phyloP scores from a whole-genome alignment of 2,888 invertebrate genomes.

The Phyllotreta cruciferae region DNA sequence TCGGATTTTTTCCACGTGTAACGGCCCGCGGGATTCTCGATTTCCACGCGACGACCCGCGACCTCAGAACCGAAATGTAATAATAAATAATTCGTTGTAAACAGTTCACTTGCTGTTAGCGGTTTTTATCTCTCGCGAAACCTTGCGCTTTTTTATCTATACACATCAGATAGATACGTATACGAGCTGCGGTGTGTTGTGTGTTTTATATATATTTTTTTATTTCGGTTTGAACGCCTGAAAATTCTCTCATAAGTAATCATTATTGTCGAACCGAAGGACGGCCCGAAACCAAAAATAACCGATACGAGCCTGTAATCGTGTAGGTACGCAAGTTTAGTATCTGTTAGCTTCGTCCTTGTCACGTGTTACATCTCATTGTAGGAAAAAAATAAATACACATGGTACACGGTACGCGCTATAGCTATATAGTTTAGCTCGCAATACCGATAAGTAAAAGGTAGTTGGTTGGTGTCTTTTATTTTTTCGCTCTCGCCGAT shows the following conservation, averaged over 20 bases:
- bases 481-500: slow-evolving; percentile 2
- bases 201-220: background rate
- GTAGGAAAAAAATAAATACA: slow-evolving; percentile 25
- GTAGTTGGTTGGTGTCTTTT: slow-evolving; percentile 5
- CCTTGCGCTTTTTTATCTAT: slow-evolving; percentile 11
- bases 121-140: slow-evolving; percentile 16
- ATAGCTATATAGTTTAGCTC: no score
- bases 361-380: slow-evolving; percentile 30
- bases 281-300: slow-evolving; percentile 20
- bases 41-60: no score
- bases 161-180: slow-evolving; percentile 5
- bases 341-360: slow-evolving; percentile 28
- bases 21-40: no score
- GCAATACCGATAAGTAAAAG: slow-evolving; percentile 15
- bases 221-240: slow-evolving; percentile 14
- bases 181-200: no score
- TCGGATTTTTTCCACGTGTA: no score
- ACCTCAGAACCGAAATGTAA: no score
- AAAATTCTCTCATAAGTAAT: slow-evolving; percentile 11
- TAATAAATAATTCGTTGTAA: background rate
- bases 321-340: slow-evolving; percentile 21
- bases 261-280: slow-evolving; percentile 20
- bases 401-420: slow-evolving; percentile 14
- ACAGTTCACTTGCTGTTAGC: slow-evolving; percentile 10
- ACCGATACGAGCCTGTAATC: slow-evolving; percentile 26